A percentile compares a stretch with the other conserved stretches of the same genome.
These are phyloP conservation scores for Melanotaenia pygmaea DNA, from an alignment of 2,797 vertebrate species.

Conservation along the genomic window DNA sequence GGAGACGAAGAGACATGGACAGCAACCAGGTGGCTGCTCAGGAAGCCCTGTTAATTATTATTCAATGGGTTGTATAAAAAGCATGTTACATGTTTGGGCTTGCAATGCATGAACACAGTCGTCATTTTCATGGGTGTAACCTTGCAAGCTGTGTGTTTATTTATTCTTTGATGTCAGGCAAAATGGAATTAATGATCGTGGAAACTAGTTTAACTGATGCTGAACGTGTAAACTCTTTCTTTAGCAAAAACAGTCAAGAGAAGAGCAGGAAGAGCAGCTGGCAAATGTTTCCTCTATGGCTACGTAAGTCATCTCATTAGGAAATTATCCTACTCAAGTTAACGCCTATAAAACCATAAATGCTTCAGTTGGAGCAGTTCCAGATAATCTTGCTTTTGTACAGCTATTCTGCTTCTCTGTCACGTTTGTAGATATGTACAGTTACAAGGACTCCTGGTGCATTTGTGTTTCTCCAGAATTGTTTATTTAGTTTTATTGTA, in stretches of 20 bases:
- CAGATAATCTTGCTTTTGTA: not conserved
- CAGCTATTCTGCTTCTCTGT: constrained; percentile 1
- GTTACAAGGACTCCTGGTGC: not conserved
- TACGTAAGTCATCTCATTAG: constrained; percentile 64
- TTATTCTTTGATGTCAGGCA: not conserved
- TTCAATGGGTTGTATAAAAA: constrained; percentile 3
- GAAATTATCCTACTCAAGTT: not conserved
- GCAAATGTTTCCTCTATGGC: constrained; percentile 48
- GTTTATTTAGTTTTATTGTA: not conserved
- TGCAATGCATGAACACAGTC: not conserved
- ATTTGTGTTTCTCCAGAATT: not conserved
- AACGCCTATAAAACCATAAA: not conserved
- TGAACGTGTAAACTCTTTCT: constrained; percentile 8
- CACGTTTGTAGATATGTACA: not conserved
- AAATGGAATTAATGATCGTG: not conserved
- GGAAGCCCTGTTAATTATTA: not conserved
- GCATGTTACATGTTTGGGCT: not conserved
- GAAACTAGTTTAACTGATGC: not conserved
- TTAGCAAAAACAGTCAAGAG: constrained; percentile 68
- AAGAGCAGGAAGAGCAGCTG: constrained; percentile 61
- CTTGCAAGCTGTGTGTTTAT: not conserved
- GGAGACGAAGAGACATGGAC: constrained; percentile 86
- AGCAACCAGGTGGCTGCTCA: constrained; percentile 77
- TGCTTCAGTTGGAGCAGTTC: not conserved
- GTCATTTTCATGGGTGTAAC: not conserved